These are phyloP conservation scores for Polietes domitor DNA, from an alignment of 2,888 invertebrate genomes.

Conservation along the genomic window DNA sequence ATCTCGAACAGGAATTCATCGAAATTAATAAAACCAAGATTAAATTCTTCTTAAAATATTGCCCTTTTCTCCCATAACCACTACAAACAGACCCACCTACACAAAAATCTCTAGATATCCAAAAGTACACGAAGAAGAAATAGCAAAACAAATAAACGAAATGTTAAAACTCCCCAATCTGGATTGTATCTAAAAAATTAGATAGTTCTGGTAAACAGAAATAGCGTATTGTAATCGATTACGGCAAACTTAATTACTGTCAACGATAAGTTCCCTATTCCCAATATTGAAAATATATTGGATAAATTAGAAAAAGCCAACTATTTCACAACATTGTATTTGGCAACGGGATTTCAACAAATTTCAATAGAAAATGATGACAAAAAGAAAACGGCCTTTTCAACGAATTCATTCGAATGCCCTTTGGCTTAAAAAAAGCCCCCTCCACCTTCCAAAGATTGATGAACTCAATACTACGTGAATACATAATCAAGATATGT, in stretches of 20 bases:
- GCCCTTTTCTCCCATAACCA: no score
- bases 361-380: no score
- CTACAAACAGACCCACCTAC: no score
- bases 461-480: constrained; percentile 7
- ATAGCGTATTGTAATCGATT: constrained; percentile 20
- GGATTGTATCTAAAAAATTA: not conserved
- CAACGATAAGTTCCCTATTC: constrained; percentile 36
- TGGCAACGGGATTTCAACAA: constrained; percentile 23
- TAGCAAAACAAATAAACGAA: constrained; percentile 33
- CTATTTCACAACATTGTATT: constrained; percentile 17
- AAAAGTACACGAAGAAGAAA: constrained; percentile 25
- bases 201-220: constrained; percentile 17
- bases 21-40: no score
- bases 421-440: constrained; percentile 20
- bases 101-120: constrained; percentile 47
- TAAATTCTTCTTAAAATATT: no score
- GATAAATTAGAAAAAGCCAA: not conserved
- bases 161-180: constrained; percentile 24
- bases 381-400: no score
- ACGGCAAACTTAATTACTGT: constrained; percentile 24
- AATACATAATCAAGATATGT: constrained; percentile 25
- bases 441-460: constrained; percentile 39
- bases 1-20: no score
- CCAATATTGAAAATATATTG: constrained; percentile 1
- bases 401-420: constrained; percentile 40